Evolutionary conservation across 1,140 invertebrate species (phyloP), one percentile per base, ranked within the genome.

Genomic region (Frieseomelitta varia): DNA sequence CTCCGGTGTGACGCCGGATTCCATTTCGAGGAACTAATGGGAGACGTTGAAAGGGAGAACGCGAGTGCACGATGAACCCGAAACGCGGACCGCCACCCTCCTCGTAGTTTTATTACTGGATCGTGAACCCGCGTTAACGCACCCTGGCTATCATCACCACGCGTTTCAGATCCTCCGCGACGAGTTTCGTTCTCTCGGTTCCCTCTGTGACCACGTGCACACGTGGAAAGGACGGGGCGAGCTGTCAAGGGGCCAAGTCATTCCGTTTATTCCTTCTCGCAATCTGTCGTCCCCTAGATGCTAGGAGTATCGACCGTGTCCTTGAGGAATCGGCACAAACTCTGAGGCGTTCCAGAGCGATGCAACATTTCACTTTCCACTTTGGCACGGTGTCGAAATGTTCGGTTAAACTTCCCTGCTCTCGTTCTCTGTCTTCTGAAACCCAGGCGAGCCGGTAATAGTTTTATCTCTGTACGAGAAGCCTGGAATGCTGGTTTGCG

Each of bases 61-160:
- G 11, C n/a, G 79, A 56, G 14, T 21, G 53, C 39, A 34, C 21
- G 55, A 17, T 47, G 67, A 39, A 47, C 56, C 17, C n/a, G 39
- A 19, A 53, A 30, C 71, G 19, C 39, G 78, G 61, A 71, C 71
- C 58, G 69, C 56, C 51, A 75, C 56, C 51, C 69, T 69, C 63
- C 75, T 75, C 30, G 73, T 65, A 84, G 71, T 89, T 89, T 88
- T 89, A 88, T 89, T 86, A 86, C 84, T 47, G 39, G 63, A 53
- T 67, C 71, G 24, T 39, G 75, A 69, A 79, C 80, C 86, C 86
- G 39, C 76, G 88, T 88, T 89, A 89, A 88, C 86, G 88, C 88
- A 88, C 79, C 85, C 87, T 69, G 81, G 65, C 79, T 76, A 87
- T 76, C 74, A 86, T 88, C 88, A 86, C 85, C 88, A 86, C 85